Percentiles rank a stretch among this genome's conserved stretches.
Evolutionary conservation across 2,113 vertebrate species (phyloP).

Genomic region (Myodes glareolus): DNA sequence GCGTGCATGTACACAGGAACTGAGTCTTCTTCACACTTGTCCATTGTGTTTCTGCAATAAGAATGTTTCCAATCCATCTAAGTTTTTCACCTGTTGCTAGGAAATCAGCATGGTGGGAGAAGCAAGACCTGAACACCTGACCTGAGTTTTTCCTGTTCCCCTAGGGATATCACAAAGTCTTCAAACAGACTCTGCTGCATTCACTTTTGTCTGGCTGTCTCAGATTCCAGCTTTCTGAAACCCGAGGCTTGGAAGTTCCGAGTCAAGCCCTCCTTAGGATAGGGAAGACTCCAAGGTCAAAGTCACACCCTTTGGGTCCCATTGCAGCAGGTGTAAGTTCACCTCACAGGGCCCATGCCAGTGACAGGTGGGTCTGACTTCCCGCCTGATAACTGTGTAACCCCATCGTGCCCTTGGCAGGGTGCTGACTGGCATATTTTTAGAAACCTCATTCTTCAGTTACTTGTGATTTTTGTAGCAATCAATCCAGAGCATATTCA

Average conservation of each 20-base stretch:
- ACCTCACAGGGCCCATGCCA: neutral
- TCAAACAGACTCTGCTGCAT: neutral
- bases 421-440: neutral
- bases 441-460: neutral
- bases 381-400: neutral
- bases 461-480: neutral
- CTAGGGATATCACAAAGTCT: too few species aligned
- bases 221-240: neutral
- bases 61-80: neutral
- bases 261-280: neutral
- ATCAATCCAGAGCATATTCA: neutral
- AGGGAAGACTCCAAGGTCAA: neutral
- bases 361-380: neutral
- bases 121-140: neutral
- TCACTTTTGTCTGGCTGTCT: neutral
- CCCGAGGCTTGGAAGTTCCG: neutral
- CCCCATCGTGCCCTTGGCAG: neutral
- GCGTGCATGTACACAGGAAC: fast-evolving
- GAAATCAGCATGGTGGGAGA: neutral
- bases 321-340: neutral
- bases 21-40: neutral
- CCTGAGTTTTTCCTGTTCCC: neutral
- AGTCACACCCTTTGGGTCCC: neutral
- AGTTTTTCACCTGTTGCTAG: neutral
- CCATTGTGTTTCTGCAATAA: neutral